Evolutionary conservation across 2,797 vertebrate species (phyloP).

Genomic region (Myotis pilosus): DNA sequence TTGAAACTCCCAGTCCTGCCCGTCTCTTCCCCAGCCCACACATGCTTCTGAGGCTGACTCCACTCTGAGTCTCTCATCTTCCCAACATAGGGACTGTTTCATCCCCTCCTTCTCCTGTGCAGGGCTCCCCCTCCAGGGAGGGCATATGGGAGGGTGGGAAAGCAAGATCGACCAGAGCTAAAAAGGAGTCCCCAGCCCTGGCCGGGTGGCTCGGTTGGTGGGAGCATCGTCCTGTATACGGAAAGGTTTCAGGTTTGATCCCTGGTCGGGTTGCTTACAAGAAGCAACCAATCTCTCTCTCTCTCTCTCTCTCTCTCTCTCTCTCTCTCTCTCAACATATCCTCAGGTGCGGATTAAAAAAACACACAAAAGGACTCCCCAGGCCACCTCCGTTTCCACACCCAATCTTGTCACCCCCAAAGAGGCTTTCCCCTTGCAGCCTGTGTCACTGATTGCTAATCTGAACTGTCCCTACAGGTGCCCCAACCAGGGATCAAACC

Average conservation of each 20-base stretch:
- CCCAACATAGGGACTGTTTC: not conserved
- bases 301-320: too few species aligned
- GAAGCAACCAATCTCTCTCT: not conserved
- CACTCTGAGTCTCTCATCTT: not conserved
- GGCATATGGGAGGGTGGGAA: not conserved
- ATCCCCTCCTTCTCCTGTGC: not conserved
- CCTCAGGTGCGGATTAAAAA: not conserved
- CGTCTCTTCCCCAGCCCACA: not conserved
- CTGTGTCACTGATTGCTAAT: not conserved
- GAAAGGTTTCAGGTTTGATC: not conserved
- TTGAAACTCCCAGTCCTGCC: not conserved
- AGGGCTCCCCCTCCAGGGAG: too few species aligned
- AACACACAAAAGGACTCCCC: not conserved
- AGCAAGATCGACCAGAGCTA: not conserved
- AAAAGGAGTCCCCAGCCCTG: not conserved
- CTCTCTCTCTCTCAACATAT: not conserved
- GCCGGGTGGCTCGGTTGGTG: not conserved
- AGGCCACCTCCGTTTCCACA: not conserved
- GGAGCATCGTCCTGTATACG: not conserved
- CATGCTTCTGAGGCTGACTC: not conserved
- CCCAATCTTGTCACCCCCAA: not conserved
- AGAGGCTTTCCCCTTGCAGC: not conserved
- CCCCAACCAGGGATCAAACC: not conserved
- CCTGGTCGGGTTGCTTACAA: not conserved
- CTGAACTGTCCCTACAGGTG: too few species aligned